Evolutionary conservation across 2,113 vertebrate genomes (phyloP).

Genomic region (Aleadryas rufinucha): DNA sequence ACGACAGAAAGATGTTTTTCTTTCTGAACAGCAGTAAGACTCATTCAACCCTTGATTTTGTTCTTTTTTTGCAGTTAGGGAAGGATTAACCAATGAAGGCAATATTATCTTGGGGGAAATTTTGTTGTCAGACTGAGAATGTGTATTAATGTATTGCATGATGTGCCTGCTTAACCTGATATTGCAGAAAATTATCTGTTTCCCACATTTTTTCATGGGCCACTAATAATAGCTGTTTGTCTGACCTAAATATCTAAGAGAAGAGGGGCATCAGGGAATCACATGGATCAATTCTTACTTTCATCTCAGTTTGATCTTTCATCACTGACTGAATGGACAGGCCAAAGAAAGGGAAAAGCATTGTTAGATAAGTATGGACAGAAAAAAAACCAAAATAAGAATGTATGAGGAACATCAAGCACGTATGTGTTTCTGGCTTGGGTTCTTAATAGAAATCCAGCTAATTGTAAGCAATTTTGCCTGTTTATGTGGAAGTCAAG

Average conservation of each 20-base stretch:
- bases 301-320: conserved; percentile 1
- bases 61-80: conserved; percentile 5
- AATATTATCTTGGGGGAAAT: not conserved
- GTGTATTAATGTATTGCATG: not conserved
- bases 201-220: not conserved
- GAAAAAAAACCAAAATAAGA: not conserved
- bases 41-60: conserved; percentile 12
- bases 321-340: not conserved
- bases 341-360: not conserved
- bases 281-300: not conserved
- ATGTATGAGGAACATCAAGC: not conserved
- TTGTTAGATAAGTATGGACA: not conserved
- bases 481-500: not conserved
- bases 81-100: not conserved
- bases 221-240: not conserved
- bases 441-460: not conserved
- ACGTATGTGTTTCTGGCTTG: not conserved
- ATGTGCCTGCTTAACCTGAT: not conserved
- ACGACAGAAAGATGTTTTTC: not conserved
- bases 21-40: not conserved
- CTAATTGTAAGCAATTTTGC: not conserved
- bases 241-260: not conserved
- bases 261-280: not conserved
- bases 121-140: not conserved
- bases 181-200: not conserved